Evolutionary conservation across 2,888 invertebrate genomes (phyloP).

Genomic region (Catocala fraxini): DNA sequence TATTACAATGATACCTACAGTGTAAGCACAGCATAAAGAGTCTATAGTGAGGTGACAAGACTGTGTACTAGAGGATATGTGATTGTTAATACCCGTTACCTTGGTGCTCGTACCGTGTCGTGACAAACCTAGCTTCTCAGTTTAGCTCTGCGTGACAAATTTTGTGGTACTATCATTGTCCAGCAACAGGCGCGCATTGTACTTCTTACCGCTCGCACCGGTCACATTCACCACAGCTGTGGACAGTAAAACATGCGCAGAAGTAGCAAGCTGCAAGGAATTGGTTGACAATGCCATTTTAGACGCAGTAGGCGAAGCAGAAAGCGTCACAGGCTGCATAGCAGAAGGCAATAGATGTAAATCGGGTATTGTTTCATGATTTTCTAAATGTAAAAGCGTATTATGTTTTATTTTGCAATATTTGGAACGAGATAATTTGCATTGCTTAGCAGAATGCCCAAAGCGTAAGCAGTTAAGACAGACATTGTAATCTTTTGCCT

Average conservation of each 20-base stretch:
- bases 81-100: constrained; percentile 22
- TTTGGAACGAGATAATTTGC: too few relatives aligned
- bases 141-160: constrained; percentile 15
- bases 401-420: too few relatives aligned
- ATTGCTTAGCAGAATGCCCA: too few relatives aligned
- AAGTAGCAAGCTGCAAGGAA: background rate
- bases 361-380: background rate
- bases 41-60: constrained; percentile 13
- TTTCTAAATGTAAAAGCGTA: too few relatives aligned
- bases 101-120: constrained; percentile 21
- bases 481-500: too few relatives aligned
- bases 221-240: too few relatives aligned
- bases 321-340: background rate
- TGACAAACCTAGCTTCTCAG: constrained; percentile 27
- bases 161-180: constrained; percentile 18
- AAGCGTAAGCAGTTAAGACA: too few relatives aligned
- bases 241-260: constrained; percentile 15
- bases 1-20: too few relatives aligned
- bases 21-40: too few relatives aligned
- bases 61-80: constrained; percentile 17
- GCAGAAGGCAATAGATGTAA: background rate
- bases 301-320: constrained; percentile 1
- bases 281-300: constrained; percentile 8
- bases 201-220: too few relatives aligned
- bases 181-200: too few relatives aligned